Evolutionary conservation across 2,797 vertebrate species (phyloP), one percentile per base, ranked within the genome.

Genomic region (Echiichthys vipera): DNA sequence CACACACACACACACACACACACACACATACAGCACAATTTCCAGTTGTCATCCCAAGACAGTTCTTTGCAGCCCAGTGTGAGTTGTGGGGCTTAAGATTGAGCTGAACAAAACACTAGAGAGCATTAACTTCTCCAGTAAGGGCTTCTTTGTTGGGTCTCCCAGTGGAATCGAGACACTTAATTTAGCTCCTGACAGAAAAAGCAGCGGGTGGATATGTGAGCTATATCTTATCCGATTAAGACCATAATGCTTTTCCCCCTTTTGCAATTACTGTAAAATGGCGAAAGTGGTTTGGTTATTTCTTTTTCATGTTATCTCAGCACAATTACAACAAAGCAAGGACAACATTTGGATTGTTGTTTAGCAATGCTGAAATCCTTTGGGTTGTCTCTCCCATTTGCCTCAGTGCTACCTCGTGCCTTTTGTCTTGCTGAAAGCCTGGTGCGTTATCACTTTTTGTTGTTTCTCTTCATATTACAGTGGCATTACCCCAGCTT

Each of bases 111-210:
- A 88, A 90, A 88, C 90, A 89, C 85, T 81, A 57, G 83, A 90
- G 88, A 89, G 88, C 80, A 88, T 89, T 83, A 89, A 87, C 83
- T 81, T 84, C 83, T 86, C 76, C 80, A 83, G 79, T 74, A 68
- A 67, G 69, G 49, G 79, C 70, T 71, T 85, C 81, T 86, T 88
- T 86, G 82, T 86, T 81, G 65, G 65, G 1, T 58, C 78, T 85
- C 86, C 87, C 85, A 67, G 76, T 83, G 84, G 89, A 89, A 74
- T 81, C 80, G n/a, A 77, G 81, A 84, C 72, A 76, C 86, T 91
- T 92, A 74, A 92, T 92, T 91, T 91, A 88, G 89, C 84, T 83
- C 69, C 77, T 88, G 80, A 86, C 78, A 87, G 88, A 42, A 2
- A 83, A 84, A 67, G 72, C 79, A 72, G 83, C 22, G 24, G 50